These are phyloP conservation scores for Symphodus melops DNA, from an alignment of 2,113 vertebrate species.

Conservation along the genomic window DNA sequence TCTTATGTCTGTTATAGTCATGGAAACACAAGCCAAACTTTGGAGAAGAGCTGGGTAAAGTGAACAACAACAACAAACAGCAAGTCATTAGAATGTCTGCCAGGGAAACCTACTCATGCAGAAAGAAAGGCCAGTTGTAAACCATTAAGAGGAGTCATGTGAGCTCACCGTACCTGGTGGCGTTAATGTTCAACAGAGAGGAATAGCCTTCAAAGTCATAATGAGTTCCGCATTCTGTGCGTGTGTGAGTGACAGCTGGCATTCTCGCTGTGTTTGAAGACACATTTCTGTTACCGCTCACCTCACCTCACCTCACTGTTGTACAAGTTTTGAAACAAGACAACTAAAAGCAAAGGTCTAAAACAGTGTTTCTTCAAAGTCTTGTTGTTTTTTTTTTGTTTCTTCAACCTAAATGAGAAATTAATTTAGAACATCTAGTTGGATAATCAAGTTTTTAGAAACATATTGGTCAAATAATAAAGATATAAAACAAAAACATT, in stretches of 20 bases:
- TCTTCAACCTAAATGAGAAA: not conserved
- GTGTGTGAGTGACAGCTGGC: not conserved
- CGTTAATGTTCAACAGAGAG: not conserved
- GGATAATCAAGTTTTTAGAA: not conserved
- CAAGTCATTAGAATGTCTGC: constrained; percentile 15
- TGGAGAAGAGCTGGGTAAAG: not conserved
- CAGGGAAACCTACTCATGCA: not conserved
- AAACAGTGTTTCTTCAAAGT: not conserved
- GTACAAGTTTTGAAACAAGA: not conserved
- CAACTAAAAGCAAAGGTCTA: not conserved
- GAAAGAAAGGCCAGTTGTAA: constrained; percentile 1
- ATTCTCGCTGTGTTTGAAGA: not conserved
- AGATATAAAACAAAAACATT: too few relatives aligned
- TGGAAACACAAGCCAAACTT: constrained; percentile 13
- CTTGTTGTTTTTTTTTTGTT: not conserved
- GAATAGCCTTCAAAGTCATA: not conserved
- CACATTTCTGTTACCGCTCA: not conserved
- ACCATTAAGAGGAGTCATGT: constrained; percentile 29
- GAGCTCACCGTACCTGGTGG: not conserved
- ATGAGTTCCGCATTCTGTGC: not conserved
- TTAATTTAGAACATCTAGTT: not conserved
- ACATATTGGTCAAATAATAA: not conserved
- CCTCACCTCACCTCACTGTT: not conserved
- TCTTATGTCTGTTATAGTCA: not conserved
- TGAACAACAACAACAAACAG: not conserved